A percentile compares a stretch with the other conserved stretches of the same genome.
These are phyloP conservation scores for Pycnonotus jocosus DNA, from an alignment of 2,113 vertebrate species.

Conservation along the genomic window DNA sequence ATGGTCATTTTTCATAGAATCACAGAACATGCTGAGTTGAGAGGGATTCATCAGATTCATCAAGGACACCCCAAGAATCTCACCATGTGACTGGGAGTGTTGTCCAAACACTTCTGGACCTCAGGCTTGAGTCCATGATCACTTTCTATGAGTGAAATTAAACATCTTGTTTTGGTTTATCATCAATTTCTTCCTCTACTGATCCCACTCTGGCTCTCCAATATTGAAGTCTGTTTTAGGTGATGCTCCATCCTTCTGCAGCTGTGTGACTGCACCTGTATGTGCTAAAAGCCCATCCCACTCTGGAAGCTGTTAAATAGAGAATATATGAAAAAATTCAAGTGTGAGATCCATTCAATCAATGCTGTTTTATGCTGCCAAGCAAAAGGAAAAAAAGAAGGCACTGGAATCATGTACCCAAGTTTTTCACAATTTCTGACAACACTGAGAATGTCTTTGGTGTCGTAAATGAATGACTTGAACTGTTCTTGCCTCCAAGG, in stretches of 20 bases:
- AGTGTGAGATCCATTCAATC: not conserved
- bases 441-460: not conserved
- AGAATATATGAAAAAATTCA: not conserved
- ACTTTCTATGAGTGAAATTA: not conserved
- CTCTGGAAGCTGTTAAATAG: not conserved
- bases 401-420: not conserved
- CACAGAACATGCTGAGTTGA: not conserved
- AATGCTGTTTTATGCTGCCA: not conserved
- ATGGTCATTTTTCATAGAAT: not conserved
- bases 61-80: not conserved
- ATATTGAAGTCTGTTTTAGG: not conserved
- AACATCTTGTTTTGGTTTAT: not conserved
- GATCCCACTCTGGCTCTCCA: not conserved
- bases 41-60: not conserved
- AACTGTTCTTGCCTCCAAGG: not conserved
- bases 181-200: not conserved
- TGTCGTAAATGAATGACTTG: not conserved
- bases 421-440: not conserved
- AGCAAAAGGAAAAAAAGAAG: not conserved
- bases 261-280: not conserved
- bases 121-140: not conserved
- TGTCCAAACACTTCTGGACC: not conserved
- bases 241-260: not conserved
- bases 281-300: not conserved
- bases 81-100: accelerated